Evolutionary conservation across 2,888 invertebrate genomes (phyloP).

Genomic region (Marronus borbonicus): DNA sequence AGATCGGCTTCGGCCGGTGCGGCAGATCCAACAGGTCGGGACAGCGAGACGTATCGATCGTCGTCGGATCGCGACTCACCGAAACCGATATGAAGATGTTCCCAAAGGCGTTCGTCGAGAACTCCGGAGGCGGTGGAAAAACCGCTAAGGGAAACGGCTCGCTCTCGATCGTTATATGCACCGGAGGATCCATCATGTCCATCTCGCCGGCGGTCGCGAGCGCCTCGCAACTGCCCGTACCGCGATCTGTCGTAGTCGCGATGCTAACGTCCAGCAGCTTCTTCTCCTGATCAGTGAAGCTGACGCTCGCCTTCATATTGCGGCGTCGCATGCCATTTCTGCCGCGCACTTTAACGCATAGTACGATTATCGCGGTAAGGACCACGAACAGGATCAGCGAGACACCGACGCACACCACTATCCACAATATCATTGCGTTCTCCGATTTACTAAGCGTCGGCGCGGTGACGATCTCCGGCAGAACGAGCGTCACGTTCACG

Average conservation of each 20-base stretch:
- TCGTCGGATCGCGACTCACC: constrained; percentile 80
- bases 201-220: constrained; percentile 71
- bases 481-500: constrained; percentile 77
- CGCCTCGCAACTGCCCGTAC: constrained; percentile 73
- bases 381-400: constrained; percentile 77
- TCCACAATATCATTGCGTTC: constrained; percentile 81
- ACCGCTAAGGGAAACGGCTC: constrained; percentile 69
- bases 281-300: constrained; percentile 91
- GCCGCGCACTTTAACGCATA: constrained; percentile 73
- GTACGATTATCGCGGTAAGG: constrained; percentile 76
- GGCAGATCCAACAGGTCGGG: constrained; percentile 86
- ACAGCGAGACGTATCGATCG: constrained; percentile 79
- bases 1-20: constrained; percentile 70
- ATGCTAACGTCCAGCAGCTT: constrained; percentile 87
- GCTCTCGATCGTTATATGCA: constrained; percentile 73
- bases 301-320: constrained; percentile 84
- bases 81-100: constrained; percentile 91
- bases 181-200: constrained; percentile 71
- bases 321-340: constrained; percentile 73
- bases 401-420: constrained; percentile 81
- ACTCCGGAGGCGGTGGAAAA: constrained; percentile 75
- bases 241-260: constrained; percentile 78
- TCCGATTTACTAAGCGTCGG: constrained; percentile 85
- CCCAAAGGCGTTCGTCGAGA: constrained; percentile 76
- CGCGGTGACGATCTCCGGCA: constrained; percentile 81